Evolutionary conservation across 2,113 vertebrate genomes (phyloP).

Genomic region (Otolemur garnettii): DNA sequence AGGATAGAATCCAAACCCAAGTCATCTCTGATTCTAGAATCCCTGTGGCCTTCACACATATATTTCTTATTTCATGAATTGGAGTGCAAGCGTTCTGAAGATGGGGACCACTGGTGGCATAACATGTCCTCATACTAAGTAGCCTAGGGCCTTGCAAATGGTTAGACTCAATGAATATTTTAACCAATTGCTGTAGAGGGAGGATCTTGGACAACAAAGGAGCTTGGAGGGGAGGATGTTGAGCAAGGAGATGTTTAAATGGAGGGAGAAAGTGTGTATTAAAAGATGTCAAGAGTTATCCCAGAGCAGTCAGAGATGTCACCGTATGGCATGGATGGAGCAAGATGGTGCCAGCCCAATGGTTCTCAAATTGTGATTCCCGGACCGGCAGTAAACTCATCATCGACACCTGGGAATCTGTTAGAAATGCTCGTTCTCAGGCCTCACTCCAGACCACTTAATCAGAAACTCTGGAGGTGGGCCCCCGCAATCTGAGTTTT

Average conservation of each 20-base stretch:
- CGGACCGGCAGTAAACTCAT: not conserved
- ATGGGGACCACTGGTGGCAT: not conserved
- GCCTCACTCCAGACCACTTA: not conserved
- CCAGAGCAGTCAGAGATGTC: not conserved
- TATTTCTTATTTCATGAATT: not conserved
- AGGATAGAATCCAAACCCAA: not conserved
- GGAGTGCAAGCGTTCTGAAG: not conserved
- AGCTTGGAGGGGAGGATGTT: not conserved
- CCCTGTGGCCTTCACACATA: not conserved
- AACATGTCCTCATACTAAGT: too few species aligned
- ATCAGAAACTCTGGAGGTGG: not conserved
- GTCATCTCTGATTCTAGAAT: not conserved
- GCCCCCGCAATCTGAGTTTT: not conserved
- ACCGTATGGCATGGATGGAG: too few species aligned
- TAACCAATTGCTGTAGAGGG: not conserved
- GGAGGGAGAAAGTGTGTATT: not conserved
- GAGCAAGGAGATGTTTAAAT: not conserved
- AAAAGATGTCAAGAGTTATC: not conserved
- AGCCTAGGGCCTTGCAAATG: not conserved
- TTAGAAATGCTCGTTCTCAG: not conserved
- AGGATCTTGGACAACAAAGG: not conserved
- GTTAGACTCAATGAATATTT: not conserved
- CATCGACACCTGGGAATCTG: not conserved
- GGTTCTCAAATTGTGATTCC: not conserved
- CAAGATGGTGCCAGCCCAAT: not conserved